Conservation (phyloP, 2,888 invertebrate genomes). For the Agonopterix heracliana region DNA sequence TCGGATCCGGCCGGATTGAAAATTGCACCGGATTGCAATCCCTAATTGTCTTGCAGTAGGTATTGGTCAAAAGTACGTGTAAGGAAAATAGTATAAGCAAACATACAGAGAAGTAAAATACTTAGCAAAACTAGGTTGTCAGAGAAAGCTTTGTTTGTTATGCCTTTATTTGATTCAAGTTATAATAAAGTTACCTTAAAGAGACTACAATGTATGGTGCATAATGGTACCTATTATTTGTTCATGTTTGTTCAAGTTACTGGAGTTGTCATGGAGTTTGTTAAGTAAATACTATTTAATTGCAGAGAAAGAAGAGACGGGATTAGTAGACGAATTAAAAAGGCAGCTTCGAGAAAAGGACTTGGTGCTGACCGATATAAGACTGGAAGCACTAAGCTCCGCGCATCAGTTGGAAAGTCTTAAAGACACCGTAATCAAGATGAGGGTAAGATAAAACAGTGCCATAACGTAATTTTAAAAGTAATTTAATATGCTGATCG, state of each 20-base stretch:
- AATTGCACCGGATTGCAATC: too few relatives aligned
- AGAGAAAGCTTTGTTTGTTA: too few relatives aligned
- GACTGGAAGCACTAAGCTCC: slow-evolving; percentile 96
- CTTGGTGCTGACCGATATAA: slow-evolving; percentile 95
- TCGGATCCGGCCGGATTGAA: too few relatives aligned
- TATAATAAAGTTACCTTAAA: too few relatives aligned
- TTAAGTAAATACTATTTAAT: slow-evolving; percentile 17
- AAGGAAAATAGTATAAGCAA: too few relatives aligned
- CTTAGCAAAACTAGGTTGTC: too few relatives aligned
- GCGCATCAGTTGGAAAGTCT: slow-evolving; percentile 98
- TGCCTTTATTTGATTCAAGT: too few relatives aligned
- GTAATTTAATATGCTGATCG: not conserved
- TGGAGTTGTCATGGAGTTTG: not conserved
- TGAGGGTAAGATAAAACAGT: slow-evolving; percentile 80
- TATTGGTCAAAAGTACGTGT: too few relatives aligned
- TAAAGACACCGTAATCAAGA: slow-evolving; percentile 96
- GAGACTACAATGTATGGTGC: too few relatives aligned
- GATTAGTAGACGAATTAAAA: slow-evolving; percentile 86
- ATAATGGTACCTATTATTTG: not conserved
- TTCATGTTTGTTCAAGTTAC: not conserved
- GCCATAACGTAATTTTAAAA: not conserved
- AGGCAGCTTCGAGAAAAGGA: slow-evolving; percentile 97
- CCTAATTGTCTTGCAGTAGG: too few relatives aligned
- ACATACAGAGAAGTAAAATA: too few relatives aligned
- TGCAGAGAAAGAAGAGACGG: slow-evolving; percentile 67